Evolutionary conservation across 1,140 invertebrate genomes (phyloP), one percentile per base, ranked within the genome.

Genomic region (Stegodyphus mimosarum): DNA sequence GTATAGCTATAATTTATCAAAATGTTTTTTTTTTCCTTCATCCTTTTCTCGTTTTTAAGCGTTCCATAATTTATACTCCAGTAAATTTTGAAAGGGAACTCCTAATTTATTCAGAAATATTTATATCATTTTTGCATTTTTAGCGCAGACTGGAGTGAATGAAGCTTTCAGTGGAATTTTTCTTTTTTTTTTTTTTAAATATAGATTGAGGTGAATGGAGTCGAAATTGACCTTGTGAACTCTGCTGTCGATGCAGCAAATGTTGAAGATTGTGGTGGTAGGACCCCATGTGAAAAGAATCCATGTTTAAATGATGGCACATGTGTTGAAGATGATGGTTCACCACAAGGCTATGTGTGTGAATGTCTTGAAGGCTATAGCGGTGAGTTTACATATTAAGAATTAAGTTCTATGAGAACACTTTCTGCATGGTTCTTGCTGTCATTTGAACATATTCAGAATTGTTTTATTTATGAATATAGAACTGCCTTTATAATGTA

Each of bases 201-300:
- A 67, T 87, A 95, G 93, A 90, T 96, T 5, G 92, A 93, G 86
- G 90, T 95, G 11, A 93, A 93, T 63, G 93, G 92, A 6, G 89
- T 92, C 13, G 90, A 92, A 74, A 87, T 94, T n/a, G 92, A 94
- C 78, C 89, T 96, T 50, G 89, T 95, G 15, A 92, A 92, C 60
- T 93, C 93, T 33, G 92, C 94, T 6, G 90, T 93, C 15, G 94
- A 95, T 88, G 93, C 94, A 5, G 92, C 93, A 0, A 95, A 95
- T 89, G 92, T 96, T 6, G 92, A 93, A 70, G 94, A 96, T 74
- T 97, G 96, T 89, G 92, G 92, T 1, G 90, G 89, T 17, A 88
- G 89, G 6, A 85, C 89, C 15, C 89, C 90, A 79, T 94, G 93
- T 89, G 90, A 91, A 2, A 90, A 90, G 60, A 91, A 90, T 75